Evolutionary conservation across 2,797 vertebrate species (phyloP).

Genomic region (Cryptoprocta ferox): DNA sequence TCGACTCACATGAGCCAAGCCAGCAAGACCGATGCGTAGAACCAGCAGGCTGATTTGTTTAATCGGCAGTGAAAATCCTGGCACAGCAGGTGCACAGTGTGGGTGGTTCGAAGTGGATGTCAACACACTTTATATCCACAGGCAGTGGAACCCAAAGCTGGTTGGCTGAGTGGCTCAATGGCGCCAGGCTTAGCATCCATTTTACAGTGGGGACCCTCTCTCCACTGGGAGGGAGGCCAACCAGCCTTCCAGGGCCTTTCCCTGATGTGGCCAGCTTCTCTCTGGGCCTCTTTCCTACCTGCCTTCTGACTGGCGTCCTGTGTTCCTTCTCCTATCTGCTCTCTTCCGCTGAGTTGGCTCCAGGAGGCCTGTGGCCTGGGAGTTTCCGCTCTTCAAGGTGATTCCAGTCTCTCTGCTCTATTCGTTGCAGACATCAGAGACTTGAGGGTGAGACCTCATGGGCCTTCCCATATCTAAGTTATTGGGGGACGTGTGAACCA

Average conservation of each 20-base stretch:
- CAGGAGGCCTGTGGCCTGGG: too few species aligned
- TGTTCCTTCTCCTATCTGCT: background rate
- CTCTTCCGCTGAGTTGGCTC: too few species aligned
- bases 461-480: background rate
- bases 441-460: background rate
- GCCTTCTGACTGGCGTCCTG: accelerated
- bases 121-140: accelerated
- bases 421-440: background rate
- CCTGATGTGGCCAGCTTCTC: accelerated
- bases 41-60: background rate
- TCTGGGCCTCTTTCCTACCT: background rate
- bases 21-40: background rate
- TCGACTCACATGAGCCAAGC: background rate
- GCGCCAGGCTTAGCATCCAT: background rate
- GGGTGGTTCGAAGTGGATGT: background rate
- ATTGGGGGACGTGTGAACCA: accelerated
- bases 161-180: background rate
- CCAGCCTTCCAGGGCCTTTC: background rate
- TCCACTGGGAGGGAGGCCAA: background rate
- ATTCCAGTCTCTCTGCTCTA: background rate
- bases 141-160: too few species aligned
- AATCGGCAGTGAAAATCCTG: background rate
- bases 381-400: background rate
- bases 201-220: background rate
- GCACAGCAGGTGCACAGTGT: background rate